Evolutionary conservation across 2,888 invertebrate species (phyloP).

Genomic region (Andrena haemorrhoa): DNA sequence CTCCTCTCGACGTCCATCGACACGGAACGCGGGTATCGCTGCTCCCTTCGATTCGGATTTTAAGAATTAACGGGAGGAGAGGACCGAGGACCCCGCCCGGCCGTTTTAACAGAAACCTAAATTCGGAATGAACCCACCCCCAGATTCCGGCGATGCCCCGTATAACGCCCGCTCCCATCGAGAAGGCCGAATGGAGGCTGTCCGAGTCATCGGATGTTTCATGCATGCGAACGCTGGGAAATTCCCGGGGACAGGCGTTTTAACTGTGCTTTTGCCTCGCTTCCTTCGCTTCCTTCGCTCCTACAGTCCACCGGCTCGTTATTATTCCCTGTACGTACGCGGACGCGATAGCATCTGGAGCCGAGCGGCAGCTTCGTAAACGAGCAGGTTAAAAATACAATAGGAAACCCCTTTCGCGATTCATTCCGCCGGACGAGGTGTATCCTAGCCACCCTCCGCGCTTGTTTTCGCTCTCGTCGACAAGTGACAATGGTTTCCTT

Average conservation of each 20-base stretch:
- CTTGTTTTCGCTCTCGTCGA: no score
- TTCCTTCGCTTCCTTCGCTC: background rate
- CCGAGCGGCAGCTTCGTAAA: background rate
- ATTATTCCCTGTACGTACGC: conserved; percentile 32
- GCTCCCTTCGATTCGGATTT: conserved; percentile 33
- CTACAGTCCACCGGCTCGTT: conserved; percentile 19
- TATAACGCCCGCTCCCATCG: background rate
- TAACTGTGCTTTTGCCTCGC: conserved; percentile 13
- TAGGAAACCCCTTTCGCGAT: background rate
- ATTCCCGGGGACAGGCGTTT: conserved; percentile 37
- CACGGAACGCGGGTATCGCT: conserved; percentile 71
- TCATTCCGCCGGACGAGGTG: background rate
- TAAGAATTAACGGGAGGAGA: background rate
- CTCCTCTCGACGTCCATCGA: conserved; percentile 69
- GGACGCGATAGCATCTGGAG: conserved; percentile 28
- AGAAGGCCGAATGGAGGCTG: conserved; percentile 1
- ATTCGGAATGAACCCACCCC: conserved; percentile 29
- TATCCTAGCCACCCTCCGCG: background rate
- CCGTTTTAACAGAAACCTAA: conserved; percentile 31
- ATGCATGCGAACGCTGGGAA: conserved; percentile 36
- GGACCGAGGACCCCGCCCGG: background rate
- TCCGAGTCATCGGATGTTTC: conserved; percentile 36
- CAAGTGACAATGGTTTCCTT: background rate
- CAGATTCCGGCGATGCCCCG: background rate
- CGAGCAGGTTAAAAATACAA: conserved; percentile 24